These are phyloP conservation scores for Anolis carolinensis DNA, from an alignment of 2,113 vertebrate genomes.

Conservation along the genomic window DNA sequence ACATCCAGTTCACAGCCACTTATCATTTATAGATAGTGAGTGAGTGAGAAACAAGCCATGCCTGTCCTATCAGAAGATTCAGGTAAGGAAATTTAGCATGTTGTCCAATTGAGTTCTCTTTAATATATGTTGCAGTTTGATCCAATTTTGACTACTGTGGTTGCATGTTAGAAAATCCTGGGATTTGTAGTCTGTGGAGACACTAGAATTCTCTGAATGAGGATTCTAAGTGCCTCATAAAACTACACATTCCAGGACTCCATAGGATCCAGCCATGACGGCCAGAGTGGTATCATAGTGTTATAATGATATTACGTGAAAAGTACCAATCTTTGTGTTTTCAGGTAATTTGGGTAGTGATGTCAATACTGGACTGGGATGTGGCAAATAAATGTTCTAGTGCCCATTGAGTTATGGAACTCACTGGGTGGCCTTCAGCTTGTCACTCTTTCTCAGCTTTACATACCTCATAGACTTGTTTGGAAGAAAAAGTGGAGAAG, in stretches of 20 bases:
- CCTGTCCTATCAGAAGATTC: slow-evolving; percentile 86
- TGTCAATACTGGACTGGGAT: neutral
- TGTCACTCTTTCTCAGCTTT: neutral
- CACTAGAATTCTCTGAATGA: no score
- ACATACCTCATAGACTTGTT: neutral
- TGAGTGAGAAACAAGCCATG: slow-evolving; percentile 75
- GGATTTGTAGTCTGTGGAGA: no score
- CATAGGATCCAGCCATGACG: no score
- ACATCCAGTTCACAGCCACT: neutral
- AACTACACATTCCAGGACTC: no score
- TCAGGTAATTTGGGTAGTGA: neutral
- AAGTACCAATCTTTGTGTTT: neutral
- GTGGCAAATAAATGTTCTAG: neutral
- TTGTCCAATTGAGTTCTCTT: neutral
- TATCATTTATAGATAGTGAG: neutral
- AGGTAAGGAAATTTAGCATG: slow-evolving; percentile 70
- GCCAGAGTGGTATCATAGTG: no score
- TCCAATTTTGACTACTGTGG: no score
- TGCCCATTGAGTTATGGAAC: neutral
- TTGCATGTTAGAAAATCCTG: no score
- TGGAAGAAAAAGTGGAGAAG: neutral
- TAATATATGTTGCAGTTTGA: neutral
- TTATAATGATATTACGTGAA: neutral
- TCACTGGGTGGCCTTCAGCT: neutral
- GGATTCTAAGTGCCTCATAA: no score